Percentiles rank a stretch among this genome's conserved stretches.
These are phyloP conservation scores for Ranitomeya variabilis DNA, from an alignment of 2,113 vertebrate species.

Conservation along the genomic window DNA sequence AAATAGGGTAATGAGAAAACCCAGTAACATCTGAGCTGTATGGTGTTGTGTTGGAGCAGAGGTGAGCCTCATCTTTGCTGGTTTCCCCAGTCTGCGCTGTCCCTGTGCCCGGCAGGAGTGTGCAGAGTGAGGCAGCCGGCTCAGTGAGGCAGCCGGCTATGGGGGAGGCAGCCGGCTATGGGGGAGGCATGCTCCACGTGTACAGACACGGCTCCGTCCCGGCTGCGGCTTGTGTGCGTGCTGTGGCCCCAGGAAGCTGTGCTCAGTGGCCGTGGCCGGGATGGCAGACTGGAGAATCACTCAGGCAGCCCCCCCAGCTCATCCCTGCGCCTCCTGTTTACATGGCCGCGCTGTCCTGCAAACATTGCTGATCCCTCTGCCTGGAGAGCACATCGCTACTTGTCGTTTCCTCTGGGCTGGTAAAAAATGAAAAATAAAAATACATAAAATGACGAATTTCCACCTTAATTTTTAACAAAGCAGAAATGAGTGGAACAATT, in stretches of 20 bases:
- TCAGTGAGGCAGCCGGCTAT: too few species aligned
- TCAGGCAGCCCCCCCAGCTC: constrained; percentile 35
- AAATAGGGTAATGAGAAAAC: too few species aligned
- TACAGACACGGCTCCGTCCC: not conserved
- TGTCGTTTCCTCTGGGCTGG: constrained; percentile 1
- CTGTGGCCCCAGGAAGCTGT: constrained; percentile 46
- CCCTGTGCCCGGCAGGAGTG: too few species aligned
- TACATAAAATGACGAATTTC: not conserved
- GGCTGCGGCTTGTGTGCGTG: constrained; percentile 47
- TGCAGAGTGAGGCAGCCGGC: not conserved
- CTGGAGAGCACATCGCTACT: not conserved
- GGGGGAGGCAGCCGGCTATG: too few species aligned
- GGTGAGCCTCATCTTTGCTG: too few species aligned
- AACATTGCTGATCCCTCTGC: not conserved
- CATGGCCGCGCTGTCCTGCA: constrained; percentile 29
- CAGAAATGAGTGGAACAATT: not conserved
- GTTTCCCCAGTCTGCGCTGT: too few species aligned
- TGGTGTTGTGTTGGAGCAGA: too few species aligned
- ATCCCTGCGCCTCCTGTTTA: constrained; percentile 2
- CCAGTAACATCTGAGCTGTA: too few species aligned
- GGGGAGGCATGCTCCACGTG: not conserved
- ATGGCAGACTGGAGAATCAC: constrained; percentile 41
- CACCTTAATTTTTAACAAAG: not conserved
- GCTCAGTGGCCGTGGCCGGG: constrained; percentile 31
- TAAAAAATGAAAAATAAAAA: not conserved